Base-by-base conservation (phyloP, 2,113 vertebrate species). In the Seriola rivoliana region DNA sequence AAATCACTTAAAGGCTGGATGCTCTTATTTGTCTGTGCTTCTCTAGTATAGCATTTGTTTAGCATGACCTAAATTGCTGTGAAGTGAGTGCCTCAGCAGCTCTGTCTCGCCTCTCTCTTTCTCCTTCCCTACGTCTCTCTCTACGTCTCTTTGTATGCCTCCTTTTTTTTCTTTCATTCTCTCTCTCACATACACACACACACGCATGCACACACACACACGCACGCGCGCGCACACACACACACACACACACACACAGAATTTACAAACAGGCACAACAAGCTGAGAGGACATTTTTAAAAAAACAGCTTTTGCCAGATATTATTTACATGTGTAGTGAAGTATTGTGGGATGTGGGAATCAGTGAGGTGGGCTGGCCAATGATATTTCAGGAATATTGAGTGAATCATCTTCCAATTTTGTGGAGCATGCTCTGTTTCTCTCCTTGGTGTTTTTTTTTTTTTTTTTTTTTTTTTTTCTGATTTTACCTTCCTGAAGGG, bases 61-160 rank as follows among this genome's bases (percentile, higher is more conserved):
- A 93, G 85, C 89, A 75, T 94, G 93, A 94, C 94, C 94, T 90
- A 93, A 93, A 94, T 94, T 84, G 86, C 85, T 92, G 89, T 88
- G 92, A 94, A 93, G 91, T 89, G 88, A 89, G 84, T 79, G 91
- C 84, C 86, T 92, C 93, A 91, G 93, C 93, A 92, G 88, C 93
- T 91, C 90, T 82, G 88, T 92, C 93, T 93, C 84, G 71, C 73
- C 84, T 87, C 80, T 78, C 78, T 80, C 74, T 85, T 75, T 74
- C 67, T 85, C 58, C 29, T 71, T 79, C 71, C 77, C 23, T 21
- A 67, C 66, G 19, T 81, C 71, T 81, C 65, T 71, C 78, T 79
- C 58, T 77, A 8, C 44, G 29, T 78, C 48, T 86, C 78, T 76
- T 54, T 89, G 62, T 78, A 62, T 83, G 57, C 63, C 48, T 92